Evolutionary conservation across 2,888 invertebrate genomes (phyloP), one percentile per base, ranked within the genome.

Genomic region (Zele albiditarsus): DNA sequence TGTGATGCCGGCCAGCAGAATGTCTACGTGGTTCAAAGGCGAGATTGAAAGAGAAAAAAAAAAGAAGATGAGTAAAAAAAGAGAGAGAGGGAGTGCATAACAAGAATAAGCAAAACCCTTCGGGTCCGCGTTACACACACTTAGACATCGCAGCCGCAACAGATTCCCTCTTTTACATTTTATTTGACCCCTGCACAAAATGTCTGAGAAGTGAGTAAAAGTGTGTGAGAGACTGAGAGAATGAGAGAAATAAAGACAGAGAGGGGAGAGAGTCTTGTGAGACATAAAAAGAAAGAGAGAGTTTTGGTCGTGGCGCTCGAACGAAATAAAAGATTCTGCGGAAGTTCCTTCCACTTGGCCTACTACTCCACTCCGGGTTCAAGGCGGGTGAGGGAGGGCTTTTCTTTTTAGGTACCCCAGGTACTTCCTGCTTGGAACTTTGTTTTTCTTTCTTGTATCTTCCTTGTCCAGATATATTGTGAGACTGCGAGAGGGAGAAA

Each of bases 271-370:
- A 67, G 38, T 63, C 16, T 27, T 31, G 5, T 49, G 58, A 72
- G 28, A 49, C 57, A 58, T 69, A 53, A 75, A 76, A 46, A 68
- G 75, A 62, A 63, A 72, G 57, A 67, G 73, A 65, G 77, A 70
- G 68, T 68, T 60, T 74, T 53, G 65, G 65, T 58, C 57, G 82
- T 80, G 79, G 65, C 80, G 80, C 76, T 79, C 77, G 79, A 82
- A 81, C 80, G 82, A 85, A 85, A 85, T 83, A 85, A 85, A 84
- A 85, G 82, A 79, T 82, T 79, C 73, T 77, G 79, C 82, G 83
- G 82, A 85, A 86, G 82, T 87, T 87, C 80, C 83, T 84, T 85
- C 86, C 86, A 87, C 84, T 88, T 88, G 88, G 88, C 88, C 88
- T 88, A 88, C 87, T 88, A 88, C 86, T 88, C 87, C 85, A 87